Percentiles rank a stretch among this genome's conserved stretches.
Evolutionary conservation across 2,797 vertebrate genomes (phyloP).

Genomic region (Oophaga sylvatica): DNA sequence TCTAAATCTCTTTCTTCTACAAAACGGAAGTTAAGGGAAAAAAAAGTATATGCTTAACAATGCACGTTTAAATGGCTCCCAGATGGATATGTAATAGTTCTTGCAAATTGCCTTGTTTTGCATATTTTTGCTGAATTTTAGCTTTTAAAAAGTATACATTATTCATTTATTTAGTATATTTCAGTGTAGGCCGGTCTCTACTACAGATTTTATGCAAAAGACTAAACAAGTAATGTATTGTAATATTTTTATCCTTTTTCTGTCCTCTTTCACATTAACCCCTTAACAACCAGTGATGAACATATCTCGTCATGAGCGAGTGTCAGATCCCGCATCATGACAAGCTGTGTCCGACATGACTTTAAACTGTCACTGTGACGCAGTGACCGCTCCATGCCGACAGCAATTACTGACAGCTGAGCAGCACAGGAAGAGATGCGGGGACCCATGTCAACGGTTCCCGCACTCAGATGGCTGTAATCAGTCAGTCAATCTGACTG

Average conservation of each 20-base stretch:
- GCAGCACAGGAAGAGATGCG: no score
- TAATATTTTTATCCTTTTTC: neutral
- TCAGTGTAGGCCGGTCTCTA: conserved; percentile 23
- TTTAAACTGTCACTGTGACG: no score
- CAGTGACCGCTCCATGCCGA: no score
- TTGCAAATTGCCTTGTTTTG: conserved; percentile 59
- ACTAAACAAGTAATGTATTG: neutral
- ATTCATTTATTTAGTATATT: conserved; percentile 51
- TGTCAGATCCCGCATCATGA: no score
- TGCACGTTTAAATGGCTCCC: conserved; percentile 58
- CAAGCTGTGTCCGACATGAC: no score
- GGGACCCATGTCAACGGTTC: no score
- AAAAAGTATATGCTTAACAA: conserved; percentile 34
- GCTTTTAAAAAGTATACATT: conserved; percentile 46
- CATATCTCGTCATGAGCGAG: no score
- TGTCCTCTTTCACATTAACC: neutral
- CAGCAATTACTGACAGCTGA: no score
- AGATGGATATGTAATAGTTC: conserved; percentile 58
- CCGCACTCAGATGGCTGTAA: no score
- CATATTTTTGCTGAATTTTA: conserved; percentile 54
- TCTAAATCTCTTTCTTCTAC: conserved; percentile 46
- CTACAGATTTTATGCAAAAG: neutral
- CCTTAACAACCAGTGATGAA: no score
- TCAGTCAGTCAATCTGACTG: no score
- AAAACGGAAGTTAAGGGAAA: conserved; percentile 15